A percentile compares a stretch with the other conserved stretches of the same genome.
These are phyloP conservation scores for Thalassarche chlororhynchos DNA, from an alignment of 2,113 vertebrate genomes.

Conservation along the genomic window DNA sequence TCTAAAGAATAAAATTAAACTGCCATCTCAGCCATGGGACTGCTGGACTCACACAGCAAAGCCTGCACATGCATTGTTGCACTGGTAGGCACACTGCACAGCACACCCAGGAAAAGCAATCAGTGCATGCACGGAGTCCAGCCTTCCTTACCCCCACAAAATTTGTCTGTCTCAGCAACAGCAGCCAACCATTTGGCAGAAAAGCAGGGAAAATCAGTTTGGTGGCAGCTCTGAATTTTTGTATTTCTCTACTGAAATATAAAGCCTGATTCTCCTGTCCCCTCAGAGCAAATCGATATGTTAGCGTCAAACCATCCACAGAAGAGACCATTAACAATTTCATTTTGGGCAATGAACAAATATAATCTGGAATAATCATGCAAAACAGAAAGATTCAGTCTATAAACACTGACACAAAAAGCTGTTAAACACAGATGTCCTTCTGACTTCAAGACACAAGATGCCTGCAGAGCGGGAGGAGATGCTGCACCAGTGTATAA, in stretches of 20 bases:
- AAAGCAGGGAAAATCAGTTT: neutral
- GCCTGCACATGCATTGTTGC: rapidly evolving
- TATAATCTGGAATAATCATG: neutral
- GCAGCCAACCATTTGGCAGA: neutral
- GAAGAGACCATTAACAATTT: neutral
- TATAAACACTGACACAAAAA: neutral
- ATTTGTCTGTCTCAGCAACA: neutral
- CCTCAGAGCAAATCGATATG: rapidly evolving
- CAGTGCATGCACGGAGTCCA: rapidly evolving
- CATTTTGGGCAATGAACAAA: neutral
- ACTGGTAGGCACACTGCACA: neutral
- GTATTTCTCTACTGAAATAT: neutral
- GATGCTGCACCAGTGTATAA: rapidly evolving
- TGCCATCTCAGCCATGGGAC: neutral
- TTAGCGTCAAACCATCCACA: neutral
- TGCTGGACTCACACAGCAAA: neutral
- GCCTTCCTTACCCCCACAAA: neutral
- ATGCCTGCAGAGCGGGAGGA: neutral
- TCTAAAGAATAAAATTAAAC: neutral
- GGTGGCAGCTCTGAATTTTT: neutral
- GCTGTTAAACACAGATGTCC: neutral
- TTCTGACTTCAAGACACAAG: neutral
- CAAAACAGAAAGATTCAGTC: neutral
- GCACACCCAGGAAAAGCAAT: neutral
- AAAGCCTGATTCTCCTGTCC: neutral